These are phyloP conservation scores for Arion vulgaris DNA, from an alignment of 1,140 invertebrate species.

Conservation along the genomic window DNA sequence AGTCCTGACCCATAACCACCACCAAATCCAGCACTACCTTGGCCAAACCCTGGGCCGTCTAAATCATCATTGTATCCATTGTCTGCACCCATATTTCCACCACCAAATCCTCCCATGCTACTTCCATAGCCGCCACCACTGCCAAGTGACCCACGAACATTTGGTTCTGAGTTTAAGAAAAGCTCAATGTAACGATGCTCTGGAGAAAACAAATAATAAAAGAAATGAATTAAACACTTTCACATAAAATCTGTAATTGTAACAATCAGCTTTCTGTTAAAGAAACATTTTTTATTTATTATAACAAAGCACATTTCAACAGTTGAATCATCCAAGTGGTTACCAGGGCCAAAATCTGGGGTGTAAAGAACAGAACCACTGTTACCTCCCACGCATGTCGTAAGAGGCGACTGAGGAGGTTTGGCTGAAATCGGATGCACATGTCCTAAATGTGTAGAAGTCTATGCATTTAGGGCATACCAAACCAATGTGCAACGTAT, in stretches of 20 bases:
- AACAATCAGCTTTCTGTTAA: too few species aligned
- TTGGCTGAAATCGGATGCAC: too few species aligned
- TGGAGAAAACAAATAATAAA: slow-evolving; percentile 65
- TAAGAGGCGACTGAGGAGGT: too few species aligned
- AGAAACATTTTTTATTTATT: too few species aligned
- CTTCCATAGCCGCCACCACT: slow-evolving; percentile 37
- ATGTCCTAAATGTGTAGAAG: too few species aligned
- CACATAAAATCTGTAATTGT: not conserved
- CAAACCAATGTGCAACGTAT: too few species aligned
- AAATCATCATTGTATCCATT: slow-evolving; percentile 48
- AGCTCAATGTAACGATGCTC: slow-evolving; percentile 92
- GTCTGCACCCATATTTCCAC: slow-evolving; percentile 29
- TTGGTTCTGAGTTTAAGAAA: slow-evolving; percentile 82
- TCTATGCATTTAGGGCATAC: too few species aligned
- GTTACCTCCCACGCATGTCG: too few species aligned
- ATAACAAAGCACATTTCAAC: too few species aligned
- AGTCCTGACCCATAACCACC: slow-evolving; percentile 24
- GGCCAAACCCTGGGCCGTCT: slow-evolving; percentile 36
- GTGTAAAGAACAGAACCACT: too few species aligned
- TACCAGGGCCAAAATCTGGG: too few species aligned
- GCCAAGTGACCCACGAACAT: slow-evolving; percentile 67
- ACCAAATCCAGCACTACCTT: slow-evolving; percentile 31
- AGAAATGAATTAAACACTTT: slow-evolving; percentile 12
- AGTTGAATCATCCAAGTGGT: too few species aligned
- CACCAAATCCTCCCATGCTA: slow-evolving; percentile 47